Evolutionary conservation across 2,888 invertebrate genomes (phyloP).

Genomic region (Neocrepidodera transversa): DNA sequence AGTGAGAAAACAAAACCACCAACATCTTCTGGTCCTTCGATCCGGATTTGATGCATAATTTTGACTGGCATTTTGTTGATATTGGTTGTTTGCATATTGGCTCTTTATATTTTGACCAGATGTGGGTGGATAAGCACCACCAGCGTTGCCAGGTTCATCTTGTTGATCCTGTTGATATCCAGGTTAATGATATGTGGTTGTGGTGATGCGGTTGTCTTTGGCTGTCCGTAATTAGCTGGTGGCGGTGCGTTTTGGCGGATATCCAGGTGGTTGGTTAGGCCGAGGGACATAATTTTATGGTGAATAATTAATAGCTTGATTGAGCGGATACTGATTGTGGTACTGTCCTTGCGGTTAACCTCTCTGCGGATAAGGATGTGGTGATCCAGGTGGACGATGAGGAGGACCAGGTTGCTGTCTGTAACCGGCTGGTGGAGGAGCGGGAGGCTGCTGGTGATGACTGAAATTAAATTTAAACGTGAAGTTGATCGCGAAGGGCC

Average conservation of each 20-base stretch:
- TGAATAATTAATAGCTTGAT: slow-evolving; percentile 70
- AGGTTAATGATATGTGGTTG: too few species aligned
- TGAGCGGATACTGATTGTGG: slow-evolving; percentile 69
- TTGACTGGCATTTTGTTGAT: too few species aligned
- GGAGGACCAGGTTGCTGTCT: slow-evolving; percentile 56
- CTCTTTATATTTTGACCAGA: too few species aligned
- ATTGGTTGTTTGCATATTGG: too few species aligned
- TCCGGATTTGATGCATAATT: too few species aligned
- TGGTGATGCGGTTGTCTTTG: slow-evolving; percentile 64
- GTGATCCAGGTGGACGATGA: slow-evolving; percentile 38
- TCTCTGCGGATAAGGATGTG: slow-evolving; percentile 72
- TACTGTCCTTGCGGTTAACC: slow-evolving; percentile 74
- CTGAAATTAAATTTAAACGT: too few species aligned
- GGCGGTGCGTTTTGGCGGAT: slow-evolving; percentile 72
- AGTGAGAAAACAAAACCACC: too few species aligned
- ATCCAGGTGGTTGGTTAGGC: slow-evolving; percentile 73
- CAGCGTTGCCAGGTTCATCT: too few species aligned
- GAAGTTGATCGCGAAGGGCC: too few species aligned
- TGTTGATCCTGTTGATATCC: too few species aligned
- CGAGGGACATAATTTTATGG: slow-evolving; percentile 70
- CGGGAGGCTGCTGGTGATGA: slow-evolving; percentile 61
- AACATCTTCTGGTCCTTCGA: too few species aligned
- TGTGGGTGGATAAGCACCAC: too few species aligned
- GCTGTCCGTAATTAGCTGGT: slow-evolving; percentile 69
- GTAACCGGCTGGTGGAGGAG: slow-evolving; percentile 39